Evolutionary conservation across 1,140 invertebrate species (phyloP), one percentile per base, ranked within the genome.

Genomic region (Liolophura sinensis): DNA sequence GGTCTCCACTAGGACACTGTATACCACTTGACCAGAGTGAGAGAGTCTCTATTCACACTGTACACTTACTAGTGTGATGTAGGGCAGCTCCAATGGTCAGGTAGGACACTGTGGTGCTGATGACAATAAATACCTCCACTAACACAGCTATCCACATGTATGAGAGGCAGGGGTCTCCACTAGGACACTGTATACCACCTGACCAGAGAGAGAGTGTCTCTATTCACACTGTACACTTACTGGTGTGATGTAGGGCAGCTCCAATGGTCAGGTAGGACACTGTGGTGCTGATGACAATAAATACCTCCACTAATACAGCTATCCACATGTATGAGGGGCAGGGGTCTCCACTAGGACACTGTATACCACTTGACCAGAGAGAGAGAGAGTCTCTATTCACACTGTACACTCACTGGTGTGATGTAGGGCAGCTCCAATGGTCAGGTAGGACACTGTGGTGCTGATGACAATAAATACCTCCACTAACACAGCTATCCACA

Each of bases 101-200:
- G 60, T 73, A 83, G 1, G 81, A 83, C 1, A 83, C 81, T 9
- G 78, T 80, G 18, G 82, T 83, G 65, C 78, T 81, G 67, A 82
- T 72, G 56, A 82, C 66, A 11, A 83, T 83, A 65, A 83, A 83
- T 12, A 80, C 50, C 59, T 83, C 75, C 11, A 83, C 74, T 22
- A 82, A 60, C 11, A 79, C 60, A 3, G 81, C 79, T 16, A 83
- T 78, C 78, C 79, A 83, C 15, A 65, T 64, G 56, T 77, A 81
- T 12, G 55, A 27, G 31, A 79, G 79, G 65, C 80, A 79, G 25
- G 72, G 31, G 9, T 40, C 31, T 40, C 31, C 3, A 40, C 3
- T 9, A 40, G 31, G 31, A 40, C 31, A 40, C 31, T 40, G 31
- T 40, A 40, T 40, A 40, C 31, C 31, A 40, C 31, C 9, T 40